A percentile compares a stretch with the other conserved stretches of the same genome.
phyloP scores from a whole-genome alignment of 2,797 vertebrate genomes.

The Sebastes dallii region DNA sequence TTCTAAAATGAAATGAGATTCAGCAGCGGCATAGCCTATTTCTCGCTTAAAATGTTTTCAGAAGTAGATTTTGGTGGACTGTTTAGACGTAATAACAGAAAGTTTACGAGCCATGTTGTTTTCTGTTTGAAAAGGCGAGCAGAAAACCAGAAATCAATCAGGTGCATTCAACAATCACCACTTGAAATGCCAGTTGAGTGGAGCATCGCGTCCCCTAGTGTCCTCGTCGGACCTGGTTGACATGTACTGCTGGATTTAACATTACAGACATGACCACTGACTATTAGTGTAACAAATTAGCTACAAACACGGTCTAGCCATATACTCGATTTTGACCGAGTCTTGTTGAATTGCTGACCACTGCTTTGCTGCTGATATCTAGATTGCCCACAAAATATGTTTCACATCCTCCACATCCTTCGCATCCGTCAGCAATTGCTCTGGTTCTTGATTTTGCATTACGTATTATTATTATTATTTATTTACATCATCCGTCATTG shows the following conservation, averaged over 20 bases:
- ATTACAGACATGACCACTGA: too few relatives aligned
- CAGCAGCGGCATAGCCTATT: too few relatives aligned
- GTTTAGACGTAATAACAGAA: accelerated
- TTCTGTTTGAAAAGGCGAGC: accelerated
- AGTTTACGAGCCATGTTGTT: too few relatives aligned
- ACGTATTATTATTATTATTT: background rate
- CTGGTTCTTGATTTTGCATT: background rate
- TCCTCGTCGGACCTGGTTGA: accelerated
- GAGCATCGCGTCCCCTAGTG: too few relatives aligned
- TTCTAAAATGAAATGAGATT: too few relatives aligned
- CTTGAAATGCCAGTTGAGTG: too few relatives aligned
- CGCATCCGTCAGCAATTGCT: background rate
- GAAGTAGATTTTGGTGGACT: accelerated
- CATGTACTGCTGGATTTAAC: too few relatives aligned
- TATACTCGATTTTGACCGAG: too few relatives aligned
- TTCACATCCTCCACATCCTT: background rate
- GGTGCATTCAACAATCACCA: accelerated
- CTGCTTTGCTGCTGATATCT: background rate
- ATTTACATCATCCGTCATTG: background rate
- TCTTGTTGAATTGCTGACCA: background rate
- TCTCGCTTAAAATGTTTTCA: too few relatives aligned
- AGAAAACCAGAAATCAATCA: too few relatives aligned
- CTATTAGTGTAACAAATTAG: too few relatives aligned
- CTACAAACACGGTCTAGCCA: too few relatives aligned
- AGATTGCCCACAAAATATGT: background rate